These are phyloP conservation scores for Agonopterix subpropinquella DNA, from an alignment of 2,888 invertebrate genomes.

Conservation along the genomic window DNA sequence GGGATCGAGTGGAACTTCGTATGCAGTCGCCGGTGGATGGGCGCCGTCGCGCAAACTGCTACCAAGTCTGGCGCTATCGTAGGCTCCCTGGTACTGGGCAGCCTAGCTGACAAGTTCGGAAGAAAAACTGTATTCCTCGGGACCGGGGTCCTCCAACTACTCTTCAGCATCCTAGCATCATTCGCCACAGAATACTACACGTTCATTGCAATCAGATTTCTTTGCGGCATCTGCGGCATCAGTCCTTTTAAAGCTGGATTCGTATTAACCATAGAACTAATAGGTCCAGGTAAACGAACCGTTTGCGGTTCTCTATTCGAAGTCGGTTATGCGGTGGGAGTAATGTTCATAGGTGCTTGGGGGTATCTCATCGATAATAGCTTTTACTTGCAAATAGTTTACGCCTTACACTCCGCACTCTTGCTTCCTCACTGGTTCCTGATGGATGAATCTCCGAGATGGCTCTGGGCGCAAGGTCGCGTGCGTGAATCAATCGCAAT, in stretches of 20 bases:
- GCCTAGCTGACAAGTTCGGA: conserved; percentile 86
- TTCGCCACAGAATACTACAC: conserved; percentile 84
- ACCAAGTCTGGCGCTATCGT: conserved; percentile 90
- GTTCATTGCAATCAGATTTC: conserved; percentile 79
- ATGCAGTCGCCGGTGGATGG: conserved; percentile 87
- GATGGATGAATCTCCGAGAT: conserved; percentile 91
- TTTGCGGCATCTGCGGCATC: conserved; percentile 90
- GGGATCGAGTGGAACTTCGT: conserved; percentile 91
- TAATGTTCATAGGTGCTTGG: conserved; percentile 90
- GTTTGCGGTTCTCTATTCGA: conserved; percentile 89
- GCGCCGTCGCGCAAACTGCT: conserved; percentile 83
- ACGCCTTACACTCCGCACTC: conserved; percentile 83
- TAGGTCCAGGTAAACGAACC: conserved; percentile 86
- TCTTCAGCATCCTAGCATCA: conserved; percentile 83
- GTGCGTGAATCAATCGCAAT: conserved; percentile 84
- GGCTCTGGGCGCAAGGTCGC: conserved; percentile 91
- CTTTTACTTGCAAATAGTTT: conserved; percentile 83
- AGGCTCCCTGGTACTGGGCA: conserved; percentile 86
- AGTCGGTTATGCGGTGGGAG: conserved; percentile 85
- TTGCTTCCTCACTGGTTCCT: conserved; percentile 89
- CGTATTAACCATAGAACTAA: conserved; percentile 87
- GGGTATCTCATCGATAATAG: conserved; percentile 85
- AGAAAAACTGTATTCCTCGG: conserved; percentile 86
- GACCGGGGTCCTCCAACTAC: conserved; percentile 82
- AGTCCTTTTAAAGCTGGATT: conserved; percentile 83